Percentiles rank a stretch among this genome's conserved stretches.
phyloP scores from a whole-genome alignment of 2,888 invertebrate genomes.

The Teleiodes luculella region DNA sequence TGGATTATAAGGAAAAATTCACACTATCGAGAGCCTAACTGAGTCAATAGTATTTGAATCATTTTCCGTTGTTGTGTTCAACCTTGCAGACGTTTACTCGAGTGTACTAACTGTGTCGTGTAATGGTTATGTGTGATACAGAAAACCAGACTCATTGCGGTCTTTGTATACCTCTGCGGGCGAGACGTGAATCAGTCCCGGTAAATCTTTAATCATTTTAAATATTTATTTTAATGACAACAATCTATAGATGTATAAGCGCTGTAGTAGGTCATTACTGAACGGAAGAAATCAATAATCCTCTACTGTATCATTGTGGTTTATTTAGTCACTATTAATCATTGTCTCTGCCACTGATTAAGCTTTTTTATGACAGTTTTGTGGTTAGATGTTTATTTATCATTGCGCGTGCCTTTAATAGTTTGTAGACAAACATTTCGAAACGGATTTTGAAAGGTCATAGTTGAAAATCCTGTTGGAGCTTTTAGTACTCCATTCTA shows the following conservation, averaged over 20 bases:
- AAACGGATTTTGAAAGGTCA: no score
- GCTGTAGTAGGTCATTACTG: no score
- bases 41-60: not conserved
- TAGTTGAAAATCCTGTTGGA: no score
- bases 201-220: not conserved
- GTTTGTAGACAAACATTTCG: no score
- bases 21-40: not conserved
- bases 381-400: no score
- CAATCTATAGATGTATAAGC: not conserved
- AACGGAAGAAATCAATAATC: no score
- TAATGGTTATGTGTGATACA: constrained; percentile 4
- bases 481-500: no score
- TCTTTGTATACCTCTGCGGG: not conserved
- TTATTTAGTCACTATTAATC: no score
- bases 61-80: not conserved
- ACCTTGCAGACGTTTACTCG: not conserved
- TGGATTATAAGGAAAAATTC: constrained; percentile 3
- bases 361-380: no score
- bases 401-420: no score
- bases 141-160: not conserved
- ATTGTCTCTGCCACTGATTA: no score
- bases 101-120: not conserved
- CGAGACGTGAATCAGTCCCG: not conserved
- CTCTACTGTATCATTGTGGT: no score
- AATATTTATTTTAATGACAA: not conserved